phyloP scores from a whole-genome alignment of 2,113 vertebrate genomes.

The Gymnocephalus cernua region DNA sequence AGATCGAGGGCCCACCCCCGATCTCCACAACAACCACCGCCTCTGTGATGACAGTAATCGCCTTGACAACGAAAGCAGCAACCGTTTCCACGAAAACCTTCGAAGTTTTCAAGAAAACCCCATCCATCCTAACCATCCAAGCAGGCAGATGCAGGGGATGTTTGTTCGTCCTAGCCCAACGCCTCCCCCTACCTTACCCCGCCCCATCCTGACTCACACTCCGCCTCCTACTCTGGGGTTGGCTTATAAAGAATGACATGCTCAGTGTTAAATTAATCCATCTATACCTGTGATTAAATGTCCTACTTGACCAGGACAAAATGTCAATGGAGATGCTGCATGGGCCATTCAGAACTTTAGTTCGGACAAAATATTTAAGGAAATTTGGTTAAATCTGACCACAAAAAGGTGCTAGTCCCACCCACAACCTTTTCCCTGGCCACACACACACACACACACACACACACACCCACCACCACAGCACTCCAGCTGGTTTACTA shows the following conservation, averaged over 20 bases:
- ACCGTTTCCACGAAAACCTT: conserved; percentile 74
- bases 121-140: conserved; percentile 70
- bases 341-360: not conserved
- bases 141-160: conserved; percentile 71
- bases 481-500: conserved; percentile 1
- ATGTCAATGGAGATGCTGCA: not conserved
- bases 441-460: too few relatives aligned
- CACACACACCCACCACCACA: too few relatives aligned
- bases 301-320: not conserved
- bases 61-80: conserved; percentile 63
- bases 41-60: conserved; percentile 58
- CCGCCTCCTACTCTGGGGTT: conserved; percentile 73
- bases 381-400: not conserved
- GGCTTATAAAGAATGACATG: conserved; percentile 73
- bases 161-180: conserved; percentile 67
- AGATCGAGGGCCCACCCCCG: conserved; percentile 88
- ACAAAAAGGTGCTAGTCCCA: not conserved
- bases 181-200: conserved; percentile 72
- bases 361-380: not conserved
- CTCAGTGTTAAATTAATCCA: not conserved
- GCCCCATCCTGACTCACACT: conserved; percentile 71
- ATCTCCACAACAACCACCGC: conserved; percentile 68
- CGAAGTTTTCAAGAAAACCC: conserved; percentile 78
- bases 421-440: conserved; percentile 5
- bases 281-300: not conserved